A percentile compares a stretch with the other conserved stretches of the same genome.
Evolutionary conservation across 2,797 vertebrate genomes (phyloP).

Genomic region (Erpetoichthys calabaricus): DNA sequence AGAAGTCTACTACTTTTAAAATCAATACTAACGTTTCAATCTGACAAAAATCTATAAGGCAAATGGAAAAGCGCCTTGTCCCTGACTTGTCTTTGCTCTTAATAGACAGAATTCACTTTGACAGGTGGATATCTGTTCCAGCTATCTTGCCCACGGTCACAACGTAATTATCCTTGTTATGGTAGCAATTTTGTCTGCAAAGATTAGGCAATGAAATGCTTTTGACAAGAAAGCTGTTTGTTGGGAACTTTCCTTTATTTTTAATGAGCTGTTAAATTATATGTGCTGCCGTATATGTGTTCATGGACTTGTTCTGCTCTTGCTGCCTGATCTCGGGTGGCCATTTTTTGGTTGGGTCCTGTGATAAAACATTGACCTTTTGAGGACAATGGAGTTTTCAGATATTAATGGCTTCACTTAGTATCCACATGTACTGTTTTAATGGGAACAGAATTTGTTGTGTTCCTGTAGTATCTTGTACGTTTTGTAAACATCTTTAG

Average conservation of each 20-base stretch:
- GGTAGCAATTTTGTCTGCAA: constrained; percentile 32
- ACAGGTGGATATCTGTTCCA: constrained; percentile 36
- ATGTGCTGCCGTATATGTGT: too few relatives aligned
- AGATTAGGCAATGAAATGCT: constrained; percentile 27
- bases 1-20: constrained; percentile 2
- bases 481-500: too few relatives aligned
- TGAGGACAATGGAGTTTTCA: too few relatives aligned
- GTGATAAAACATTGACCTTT: too few relatives aligned
- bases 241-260: constrained; percentile 12
- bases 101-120: constrained; percentile 36
- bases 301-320: too few relatives aligned
- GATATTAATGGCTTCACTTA: too few relatives aligned
- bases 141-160: constrained; percentile 30
- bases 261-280: constrained; percentile 10
- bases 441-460: too few relatives aligned
- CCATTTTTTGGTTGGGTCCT: too few relatives aligned
- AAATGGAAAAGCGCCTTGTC: constrained; percentile 29
- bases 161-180: constrained; percentile 35
- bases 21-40: neutral
- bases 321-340: too few relatives aligned
- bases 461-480: too few relatives aligned
- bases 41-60: neutral
- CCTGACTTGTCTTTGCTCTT: constrained; percentile 24
- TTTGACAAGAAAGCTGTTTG: constrained; percentile 28
- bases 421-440: too few relatives aligned